These are phyloP conservation scores for Thaumatotibia leucotreta DNA, from an alignment of 1,140 invertebrate genomes.

Conservation along the genomic window DNA sequence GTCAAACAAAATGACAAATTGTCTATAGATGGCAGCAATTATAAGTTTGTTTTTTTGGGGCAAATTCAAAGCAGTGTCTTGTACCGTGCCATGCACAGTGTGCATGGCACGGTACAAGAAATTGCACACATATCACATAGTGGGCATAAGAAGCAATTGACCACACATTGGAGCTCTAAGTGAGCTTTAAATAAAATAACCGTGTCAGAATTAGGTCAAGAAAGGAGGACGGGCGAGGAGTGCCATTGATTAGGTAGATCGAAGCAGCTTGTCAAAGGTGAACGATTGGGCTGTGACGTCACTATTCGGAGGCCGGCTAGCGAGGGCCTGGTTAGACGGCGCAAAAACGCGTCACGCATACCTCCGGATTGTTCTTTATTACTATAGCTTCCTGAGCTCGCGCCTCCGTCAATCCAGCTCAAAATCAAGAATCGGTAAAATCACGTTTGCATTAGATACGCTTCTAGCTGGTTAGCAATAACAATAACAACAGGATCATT, in stretches of 20 bases:
- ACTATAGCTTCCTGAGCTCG: not conserved
- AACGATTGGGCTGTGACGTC: conserved; percentile 8
- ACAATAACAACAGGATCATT: not conserved
- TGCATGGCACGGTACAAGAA: too few species aligned
- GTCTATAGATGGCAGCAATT: not conserved
- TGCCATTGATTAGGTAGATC: conserved; percentile 6
- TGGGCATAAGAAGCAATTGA: too few species aligned
- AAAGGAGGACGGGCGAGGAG: conserved; percentile 6
- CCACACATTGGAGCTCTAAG: not conserved
- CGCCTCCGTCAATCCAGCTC: not conserved
- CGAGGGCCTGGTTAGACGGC: not conserved
- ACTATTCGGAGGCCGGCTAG: not conserved
- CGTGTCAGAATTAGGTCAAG: not conserved
- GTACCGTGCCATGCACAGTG: too few species aligned
- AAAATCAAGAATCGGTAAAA: not conserved
- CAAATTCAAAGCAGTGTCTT: not conserved
- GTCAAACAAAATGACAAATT: not conserved
- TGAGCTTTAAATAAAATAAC: not conserved
- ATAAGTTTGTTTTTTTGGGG: not conserved
- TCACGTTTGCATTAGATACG: not conserved
- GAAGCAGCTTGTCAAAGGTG: conserved; percentile 10
- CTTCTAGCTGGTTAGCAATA: not conserved
- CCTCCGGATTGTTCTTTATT: not conserved
- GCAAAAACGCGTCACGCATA: conserved; percentile 8
- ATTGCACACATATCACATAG: too few species aligned